Evolutionary conservation across 2,113 vertebrate species (phyloP).

Genomic region (Merops nubicus): DNA sequence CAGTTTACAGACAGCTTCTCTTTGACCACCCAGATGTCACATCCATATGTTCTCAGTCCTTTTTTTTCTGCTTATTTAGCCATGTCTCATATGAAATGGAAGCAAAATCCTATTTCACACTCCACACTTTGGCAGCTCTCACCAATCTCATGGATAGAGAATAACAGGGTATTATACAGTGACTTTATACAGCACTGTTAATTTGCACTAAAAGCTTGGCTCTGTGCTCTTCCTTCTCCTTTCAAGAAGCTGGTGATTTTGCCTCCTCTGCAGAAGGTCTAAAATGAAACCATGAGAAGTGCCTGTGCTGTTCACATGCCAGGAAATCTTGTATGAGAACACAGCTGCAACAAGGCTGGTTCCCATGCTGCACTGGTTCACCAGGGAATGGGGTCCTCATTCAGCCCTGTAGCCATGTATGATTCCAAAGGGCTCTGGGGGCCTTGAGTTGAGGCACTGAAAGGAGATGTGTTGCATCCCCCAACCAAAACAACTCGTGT

Average conservation of each 20-base stretch:
- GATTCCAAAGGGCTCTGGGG: neutral
- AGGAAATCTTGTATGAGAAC: neutral
- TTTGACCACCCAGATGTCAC: constrained; percentile 3
- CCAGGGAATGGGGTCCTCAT: neutral
- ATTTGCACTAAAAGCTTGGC: constrained; percentile 2
- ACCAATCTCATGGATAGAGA: neutral
- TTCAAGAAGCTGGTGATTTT: neutral
- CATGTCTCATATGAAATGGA: neutral
- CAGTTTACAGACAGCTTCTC: neutral
- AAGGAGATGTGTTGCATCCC: neutral
- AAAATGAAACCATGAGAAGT: neutral
- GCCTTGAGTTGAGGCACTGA: neutral
- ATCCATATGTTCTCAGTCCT: neutral
- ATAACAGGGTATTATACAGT: neutral
- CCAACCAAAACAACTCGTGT: neutral
- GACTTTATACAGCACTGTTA: neutral
- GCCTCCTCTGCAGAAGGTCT: neutral
- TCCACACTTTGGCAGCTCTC: neutral
- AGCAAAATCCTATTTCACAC: constrained; percentile 46
- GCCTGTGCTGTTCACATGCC: neutral
- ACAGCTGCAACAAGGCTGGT: constrained; percentile 1
- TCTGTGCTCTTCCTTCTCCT: neutral
- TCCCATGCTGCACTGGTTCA: neutral
- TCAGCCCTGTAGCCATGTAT: neutral
- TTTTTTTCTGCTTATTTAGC: constrained; percentile 4